These are phyloP conservation scores for Sorex fumeus DNA, from an alignment of 2,113 vertebrate species.

Conservation along the genomic window DNA sequence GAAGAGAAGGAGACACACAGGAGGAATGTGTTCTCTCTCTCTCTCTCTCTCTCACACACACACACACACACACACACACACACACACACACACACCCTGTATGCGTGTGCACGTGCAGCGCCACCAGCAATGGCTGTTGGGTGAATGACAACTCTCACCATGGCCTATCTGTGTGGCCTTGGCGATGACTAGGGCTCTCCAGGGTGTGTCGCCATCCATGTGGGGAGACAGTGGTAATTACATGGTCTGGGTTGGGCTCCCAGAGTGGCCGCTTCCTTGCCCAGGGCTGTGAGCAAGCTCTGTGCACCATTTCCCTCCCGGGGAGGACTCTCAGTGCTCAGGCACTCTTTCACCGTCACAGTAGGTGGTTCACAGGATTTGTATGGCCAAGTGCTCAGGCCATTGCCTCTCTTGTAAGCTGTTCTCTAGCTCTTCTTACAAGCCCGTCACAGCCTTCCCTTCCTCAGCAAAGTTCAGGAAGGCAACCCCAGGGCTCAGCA, in stretches of 20 bases:
- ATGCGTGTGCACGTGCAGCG: fast-evolving
- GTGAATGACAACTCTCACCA: background rate
- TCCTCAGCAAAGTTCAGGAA: background rate
- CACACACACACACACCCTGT: background rate
- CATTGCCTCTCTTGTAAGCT: background rate
- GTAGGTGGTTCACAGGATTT: background rate
- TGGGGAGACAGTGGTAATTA: background rate
- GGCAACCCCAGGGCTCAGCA: background rate
- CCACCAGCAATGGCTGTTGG: background rate
- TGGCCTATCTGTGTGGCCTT: background rate
- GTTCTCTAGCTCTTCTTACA: background rate
- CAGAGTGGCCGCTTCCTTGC: background rate
- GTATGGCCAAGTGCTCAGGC: background rate
- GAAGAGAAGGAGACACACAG: background rate
- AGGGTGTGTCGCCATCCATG: background rate
- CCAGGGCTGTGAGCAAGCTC: background rate
- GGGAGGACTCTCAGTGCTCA: too few species aligned
- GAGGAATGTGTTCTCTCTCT: too few species aligned
- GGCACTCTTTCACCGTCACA: background rate
- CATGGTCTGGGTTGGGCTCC: too few species aligned
- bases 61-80: fast-evolving
- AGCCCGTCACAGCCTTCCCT: background rate
- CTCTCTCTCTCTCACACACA: background rate
- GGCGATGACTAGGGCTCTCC: background rate
- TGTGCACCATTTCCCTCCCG: background rate